Base-by-base conservation (phyloP, 1,140 invertebrate genomes). In the Drosophila teissieri region DNA sequence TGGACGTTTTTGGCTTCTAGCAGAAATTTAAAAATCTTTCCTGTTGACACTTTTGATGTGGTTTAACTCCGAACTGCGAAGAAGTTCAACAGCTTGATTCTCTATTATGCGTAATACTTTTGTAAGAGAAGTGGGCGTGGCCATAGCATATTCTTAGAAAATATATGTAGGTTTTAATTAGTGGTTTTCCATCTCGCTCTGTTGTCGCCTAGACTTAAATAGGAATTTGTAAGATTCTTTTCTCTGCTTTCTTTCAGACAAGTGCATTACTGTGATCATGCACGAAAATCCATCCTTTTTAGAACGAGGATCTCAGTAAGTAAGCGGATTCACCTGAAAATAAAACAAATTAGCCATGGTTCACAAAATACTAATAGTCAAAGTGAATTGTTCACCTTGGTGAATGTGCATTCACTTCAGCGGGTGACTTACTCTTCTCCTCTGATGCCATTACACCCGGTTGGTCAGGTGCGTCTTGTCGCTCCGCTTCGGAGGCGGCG, bases 401-500 rank as follows among this genome's bases (percentile, higher is more conserved):
- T 45, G 11, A 24, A 22, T 14, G 14, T 22, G 12, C 4, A 48
- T 3, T 3, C n/a, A 15, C 1, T n/a, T 3, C 10, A 24, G 22
- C 14, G 2, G 14, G 15, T 8, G 12, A 72, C 69, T 64, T 54
- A 74, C 54, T 37, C n/a, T 51, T 36, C 22, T 22, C 4, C 3
- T 1, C 4, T 1, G 10, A 15, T 22, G 84, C 80, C 31, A 31
- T 31, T 91, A 92, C 55, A 91, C 81, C n/a, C 91, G 68, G 54
- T 92, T 91, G 58, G 92, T 95, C 24, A 96, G 92, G 78, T 96
- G 96, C 6, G 96, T 97, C 2, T 95, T 96, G 72, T 96, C 96
- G 69, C 95, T 96, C 53, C 96, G 93, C 75, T 96, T 96, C 4
- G 96, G 96, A 6, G 96, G 96, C 11, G 96, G 96, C 3, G 96